These are phyloP conservation scores for Ptychadena robeensis DNA, from an alignment of 2,797 vertebrate species.

Conservation along the genomic window DNA sequence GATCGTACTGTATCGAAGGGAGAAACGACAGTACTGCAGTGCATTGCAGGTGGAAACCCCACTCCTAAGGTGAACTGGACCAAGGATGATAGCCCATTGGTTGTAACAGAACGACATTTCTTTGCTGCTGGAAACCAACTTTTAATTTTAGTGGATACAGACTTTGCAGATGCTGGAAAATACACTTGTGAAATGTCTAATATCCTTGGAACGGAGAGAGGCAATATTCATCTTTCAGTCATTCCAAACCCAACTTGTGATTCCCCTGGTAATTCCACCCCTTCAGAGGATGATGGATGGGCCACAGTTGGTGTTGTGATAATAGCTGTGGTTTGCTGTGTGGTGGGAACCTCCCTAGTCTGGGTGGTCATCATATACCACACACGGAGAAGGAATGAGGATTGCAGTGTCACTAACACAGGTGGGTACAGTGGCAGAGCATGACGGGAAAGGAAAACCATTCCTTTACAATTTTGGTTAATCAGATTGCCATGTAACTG, in stretches of 20 bases:
- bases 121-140: constrained; percentile 96
- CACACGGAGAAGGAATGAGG: constrained; percentile 89
- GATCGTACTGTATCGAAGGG: constrained; percentile 92
- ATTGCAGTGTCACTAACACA: constrained; percentile 97
- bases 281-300: constrained; percentile 87
- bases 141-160: constrained; percentile 92
- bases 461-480: constrained; percentile 32
- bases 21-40: constrained; percentile 93
- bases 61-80: constrained; percentile 93
- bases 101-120: constrained; percentile 92
- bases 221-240: constrained; percentile 86
- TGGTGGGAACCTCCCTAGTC: constrained; percentile 95
- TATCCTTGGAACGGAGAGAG: constrained; percentile 89
- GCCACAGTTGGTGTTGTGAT: constrained; percentile 95
- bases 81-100: constrained; percentile 90
- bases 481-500: constrained; percentile 13
- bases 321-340: constrained; percentile 97
- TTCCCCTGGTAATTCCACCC: constrained; percentile 77
- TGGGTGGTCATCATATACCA: constrained; percentile 99
- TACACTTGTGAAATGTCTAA: constrained; percentile 98
- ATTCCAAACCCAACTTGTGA: constrained; percentile 92
- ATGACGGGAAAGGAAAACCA: constrained; percentile 27
- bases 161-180: constrained; percentile 86
- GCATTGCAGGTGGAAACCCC: constrained; percentile 93
- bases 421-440: constrained; percentile 76